phyloP scores from a whole-genome alignment of 2,797 vertebrate species.

The Acomys russatus region DNA sequence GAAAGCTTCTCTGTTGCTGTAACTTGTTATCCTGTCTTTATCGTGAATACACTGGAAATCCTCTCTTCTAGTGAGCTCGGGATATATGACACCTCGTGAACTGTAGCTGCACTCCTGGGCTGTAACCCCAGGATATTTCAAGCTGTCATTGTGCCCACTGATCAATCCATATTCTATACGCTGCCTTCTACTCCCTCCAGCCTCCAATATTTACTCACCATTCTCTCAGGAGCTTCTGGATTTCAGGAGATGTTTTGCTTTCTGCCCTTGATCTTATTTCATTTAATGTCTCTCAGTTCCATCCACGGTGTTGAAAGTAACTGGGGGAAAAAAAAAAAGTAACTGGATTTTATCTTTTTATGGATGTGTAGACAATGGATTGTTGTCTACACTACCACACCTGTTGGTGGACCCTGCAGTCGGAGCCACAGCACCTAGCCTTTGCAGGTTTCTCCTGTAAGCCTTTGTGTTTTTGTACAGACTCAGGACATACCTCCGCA shows the following conservation, averaged over 20 bases:
- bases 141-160: neutral
- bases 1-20: neutral
- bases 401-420: neutral
- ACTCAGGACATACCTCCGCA: neutral
- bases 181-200: neutral
- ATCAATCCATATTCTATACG: no score
- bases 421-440: no score
- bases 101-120: neutral
- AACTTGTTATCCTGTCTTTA: neutral
- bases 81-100: neutral
- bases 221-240: neutral
- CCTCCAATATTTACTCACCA: neutral
- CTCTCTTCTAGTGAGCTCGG: no score
- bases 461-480: neutral
- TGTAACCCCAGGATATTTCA: neutral
- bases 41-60: neutral
- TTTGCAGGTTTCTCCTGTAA: neutral
- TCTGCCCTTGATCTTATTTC: neutral
- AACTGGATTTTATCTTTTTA: neutral
- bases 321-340: no score
- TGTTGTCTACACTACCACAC: neutral
- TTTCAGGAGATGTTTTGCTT: neutral
- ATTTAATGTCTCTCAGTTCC: neutral
- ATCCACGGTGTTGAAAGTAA: neutral
- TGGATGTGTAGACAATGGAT: neutral